Evolutionary conservation across 2,797 vertebrate genomes (phyloP), one percentile per base, ranked within the genome.

Genomic region (Coilia nasus): DNA sequence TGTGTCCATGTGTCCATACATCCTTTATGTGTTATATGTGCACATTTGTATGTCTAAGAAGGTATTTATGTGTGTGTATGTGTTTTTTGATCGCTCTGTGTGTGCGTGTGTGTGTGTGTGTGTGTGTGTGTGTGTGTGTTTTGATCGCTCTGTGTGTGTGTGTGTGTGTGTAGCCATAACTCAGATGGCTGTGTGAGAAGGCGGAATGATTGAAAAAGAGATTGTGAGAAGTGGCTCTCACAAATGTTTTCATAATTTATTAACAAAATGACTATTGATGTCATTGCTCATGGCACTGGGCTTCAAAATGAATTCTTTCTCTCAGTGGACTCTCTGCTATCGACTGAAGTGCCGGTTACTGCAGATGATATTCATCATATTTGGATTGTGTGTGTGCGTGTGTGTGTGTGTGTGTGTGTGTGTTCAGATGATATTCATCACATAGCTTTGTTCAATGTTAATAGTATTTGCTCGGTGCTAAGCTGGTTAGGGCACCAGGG

Each of bases 401-500:
- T 54, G 50, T 54, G 50, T 54, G 2, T 54, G 1, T 54, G 14
- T 54, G 50, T 54, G 50, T 54, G 50, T 54, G 7, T 54, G 7
- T 9, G 7, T 80, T 71, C 82, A 89, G 88, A 87, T 91, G 89
- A 94, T 93, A 91, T 91, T 92, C 92, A 89, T 88, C 85, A 67
- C 87, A 83, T 81, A 41, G 88, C 91, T 91, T 91, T 21, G 86
- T 89, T 92, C 15, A 25, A 87, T 87, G 85, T 90, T 91, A 89
- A 91, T 84, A 71, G 87, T 90, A 88, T 91, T 92, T 94, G 89
- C 91, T 89, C 89, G 90, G 82, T 89, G 91, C 92, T 90, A 92
- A 90, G 89, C 82, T 47, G n/a, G 75, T 83, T n/a, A 85, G 82
- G 86, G 35, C 82, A 83, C 86, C 88, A 89, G 89, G 90, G 87